Percentiles rank a stretch among this genome's conserved stretches.
Conservation (phyloP, 92 coral and sea anemone genomes). For the Phenganax subtilis region DNA sequence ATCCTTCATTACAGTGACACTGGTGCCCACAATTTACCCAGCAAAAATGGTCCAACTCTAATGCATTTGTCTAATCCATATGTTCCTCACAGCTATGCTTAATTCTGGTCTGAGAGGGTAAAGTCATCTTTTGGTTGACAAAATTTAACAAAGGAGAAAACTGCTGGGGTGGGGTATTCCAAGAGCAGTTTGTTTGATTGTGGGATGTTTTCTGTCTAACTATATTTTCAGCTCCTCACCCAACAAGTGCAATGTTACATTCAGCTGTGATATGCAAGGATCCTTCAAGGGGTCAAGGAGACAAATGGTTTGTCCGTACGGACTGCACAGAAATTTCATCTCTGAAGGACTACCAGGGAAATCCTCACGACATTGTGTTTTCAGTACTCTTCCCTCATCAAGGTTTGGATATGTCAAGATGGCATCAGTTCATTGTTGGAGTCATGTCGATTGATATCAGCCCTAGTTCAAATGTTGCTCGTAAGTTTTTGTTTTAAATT, state of each 20-base stretch:
- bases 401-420: slow-evolving; percentile 68
- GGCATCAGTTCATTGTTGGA: slow-evolving; percentile 71
- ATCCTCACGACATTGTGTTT: slow-evolving; percentile 59
- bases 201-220: background rate
- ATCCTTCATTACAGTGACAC: too few relatives aligned
- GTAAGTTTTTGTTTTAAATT: background rate
- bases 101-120: too few relatives aligned
- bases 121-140: too few relatives aligned
- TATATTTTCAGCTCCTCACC: slow-evolving; percentile 62
- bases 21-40: too few relatives aligned
- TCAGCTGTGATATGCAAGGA: slow-evolving; percentile 56
- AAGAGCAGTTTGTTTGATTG: background rate
- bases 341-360: background rate
- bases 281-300: background rate
- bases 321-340: background rate
- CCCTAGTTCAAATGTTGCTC: background rate
- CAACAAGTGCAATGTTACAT: slow-evolving; percentile 64
- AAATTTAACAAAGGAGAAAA: too few relatives aligned
- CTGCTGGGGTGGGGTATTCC: background rate
- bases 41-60: too few relatives aligned
- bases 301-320: slow-evolving; percentile 45
- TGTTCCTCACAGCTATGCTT: too few relatives aligned
- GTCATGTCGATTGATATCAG: slow-evolving; percentile 58
- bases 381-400: slow-evolving; percentile 68
- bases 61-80: too few relatives aligned